Evolutionary conservation across 2,888 invertebrate genomes (phyloP).

Genomic region (Lampropteryx suffumata): DNA sequence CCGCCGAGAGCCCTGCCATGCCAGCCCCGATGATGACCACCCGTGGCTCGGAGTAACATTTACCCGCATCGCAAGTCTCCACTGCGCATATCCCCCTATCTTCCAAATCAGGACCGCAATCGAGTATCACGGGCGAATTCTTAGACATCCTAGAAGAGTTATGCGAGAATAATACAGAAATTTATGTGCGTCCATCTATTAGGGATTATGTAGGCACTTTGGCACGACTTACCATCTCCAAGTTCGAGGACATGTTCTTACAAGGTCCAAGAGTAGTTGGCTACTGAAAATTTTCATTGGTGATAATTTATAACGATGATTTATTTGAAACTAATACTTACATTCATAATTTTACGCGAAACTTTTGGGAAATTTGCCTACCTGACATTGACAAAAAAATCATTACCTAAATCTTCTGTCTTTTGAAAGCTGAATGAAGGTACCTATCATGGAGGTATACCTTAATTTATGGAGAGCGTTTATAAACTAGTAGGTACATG

Average conservation of each 20-base stretch:
- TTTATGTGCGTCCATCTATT: slow-evolving; percentile 30
- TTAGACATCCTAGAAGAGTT: slow-evolving; percentile 46
- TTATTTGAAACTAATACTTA: slow-evolving; percentile 7
- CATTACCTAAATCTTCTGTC: too few relatives aligned
- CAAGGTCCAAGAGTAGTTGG: slow-evolving; percentile 28
- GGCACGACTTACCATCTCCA: slow-evolving; percentile 51
- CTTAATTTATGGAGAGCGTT: neutral
- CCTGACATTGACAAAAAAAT: slow-evolving; percentile 6
- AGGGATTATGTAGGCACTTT: slow-evolving; percentile 27
- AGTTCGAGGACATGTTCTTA: slow-evolving; percentile 45
- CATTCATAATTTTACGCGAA: slow-evolving; percentile 13
- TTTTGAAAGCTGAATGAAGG: too few relatives aligned
- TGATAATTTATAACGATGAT: slow-evolving; percentile 21
- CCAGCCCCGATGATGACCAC: slow-evolving; percentile 91
- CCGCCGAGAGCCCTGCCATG: slow-evolving; percentile 90
- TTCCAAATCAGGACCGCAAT: slow-evolving; percentile 59
- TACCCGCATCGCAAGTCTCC: slow-evolving; percentile 56
- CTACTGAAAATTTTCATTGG: slow-evolving; percentile 52
- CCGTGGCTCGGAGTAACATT: slow-evolving; percentile 79
- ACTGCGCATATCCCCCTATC: slow-evolving; percentile 62
- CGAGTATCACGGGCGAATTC: slow-evolving; percentile 43
- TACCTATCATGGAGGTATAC: too few relatives aligned
- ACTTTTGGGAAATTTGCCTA: slow-evolving; percentile 3
- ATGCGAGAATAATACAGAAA: slow-evolving; percentile 18
- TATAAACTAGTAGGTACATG: too few relatives aligned